Percentiles rank a stretch among this genome's conserved stretches.
Conservation (phyloP, 2,113 vertebrate genomes). For the Notechis scutatus region DNA sequence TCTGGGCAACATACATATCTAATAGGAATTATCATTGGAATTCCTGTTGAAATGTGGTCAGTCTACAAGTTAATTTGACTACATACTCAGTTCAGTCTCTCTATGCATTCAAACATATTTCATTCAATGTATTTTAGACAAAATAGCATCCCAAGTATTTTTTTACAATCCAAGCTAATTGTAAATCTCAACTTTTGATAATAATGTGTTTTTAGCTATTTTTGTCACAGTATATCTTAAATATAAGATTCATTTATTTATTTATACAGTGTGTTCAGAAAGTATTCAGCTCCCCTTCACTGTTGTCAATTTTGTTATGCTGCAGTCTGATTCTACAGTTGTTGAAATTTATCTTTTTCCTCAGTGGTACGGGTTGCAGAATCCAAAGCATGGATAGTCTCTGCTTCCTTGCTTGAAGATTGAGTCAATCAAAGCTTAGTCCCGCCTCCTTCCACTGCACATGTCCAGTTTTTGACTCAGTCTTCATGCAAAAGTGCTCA, state of each 20-base stretch:
- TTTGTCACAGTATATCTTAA: background rate
- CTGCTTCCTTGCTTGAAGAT: no score
- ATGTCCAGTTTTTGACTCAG: no score
- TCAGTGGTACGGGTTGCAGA: no score
- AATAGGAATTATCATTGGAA: background rate
- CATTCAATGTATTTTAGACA: background rate
- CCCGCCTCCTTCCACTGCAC: no score
- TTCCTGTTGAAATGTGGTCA: background rate
- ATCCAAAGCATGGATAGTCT: no score
- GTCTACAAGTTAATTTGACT: background rate
- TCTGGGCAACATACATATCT: background rate
- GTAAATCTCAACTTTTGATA: background rate
- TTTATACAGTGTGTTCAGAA: background rate
- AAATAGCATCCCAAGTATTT: background rate
- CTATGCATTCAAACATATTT: background rate
- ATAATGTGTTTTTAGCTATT: background rate
- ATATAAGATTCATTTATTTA: background rate
- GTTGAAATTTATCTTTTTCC: no score
- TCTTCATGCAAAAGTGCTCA: no score
- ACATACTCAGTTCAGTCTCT: background rate
- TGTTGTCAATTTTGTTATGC: no score
- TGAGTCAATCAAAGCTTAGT: no score
- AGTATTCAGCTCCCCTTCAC: no score
- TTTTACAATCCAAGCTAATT: background rate
- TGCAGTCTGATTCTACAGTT: no score